A percentile compares a stretch with the other conserved stretches of the same genome.
Conservation (phyloP, 2,113 vertebrate genomes). For the Bubo bubo region DNA sequence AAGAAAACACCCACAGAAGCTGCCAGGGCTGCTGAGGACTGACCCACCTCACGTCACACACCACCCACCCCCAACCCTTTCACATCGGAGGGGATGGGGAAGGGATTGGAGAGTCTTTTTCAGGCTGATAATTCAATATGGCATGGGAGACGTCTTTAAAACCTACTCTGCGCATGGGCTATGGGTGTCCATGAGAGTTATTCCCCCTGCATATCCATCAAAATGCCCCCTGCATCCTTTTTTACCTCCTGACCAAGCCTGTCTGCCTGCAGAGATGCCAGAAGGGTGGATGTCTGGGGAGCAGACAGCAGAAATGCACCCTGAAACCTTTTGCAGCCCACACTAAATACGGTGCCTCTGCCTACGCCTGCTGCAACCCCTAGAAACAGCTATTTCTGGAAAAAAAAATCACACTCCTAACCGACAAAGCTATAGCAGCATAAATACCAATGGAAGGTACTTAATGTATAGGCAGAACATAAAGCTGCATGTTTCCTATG, state of each 20-base stretch:
- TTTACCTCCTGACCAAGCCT: too few species aligned
- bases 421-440: background rate
- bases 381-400: background rate
- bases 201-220: background rate
- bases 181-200: accelerated
- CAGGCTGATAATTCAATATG: background rate
- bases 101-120: background rate
- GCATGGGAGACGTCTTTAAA: accelerated
- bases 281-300: background rate
- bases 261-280: background rate
- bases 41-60: accelerated
- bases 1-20: constrained; percentile 16
- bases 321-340: background rate
- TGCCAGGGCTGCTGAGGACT: background rate
- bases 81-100: background rate
- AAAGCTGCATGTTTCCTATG: background rate
- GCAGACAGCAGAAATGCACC: background rate
- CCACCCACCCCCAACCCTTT: background rate
- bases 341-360: background rate
- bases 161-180: accelerated
- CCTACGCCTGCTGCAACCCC: background rate
- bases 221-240: background rate
- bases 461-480: background rate
- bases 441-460: accelerated
- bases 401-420: background rate